Evolutionary conservation across 2,888 invertebrate genomes (phyloP), one percentile per base, ranked within the genome.

Genomic region (Ophraella communa): DNA sequence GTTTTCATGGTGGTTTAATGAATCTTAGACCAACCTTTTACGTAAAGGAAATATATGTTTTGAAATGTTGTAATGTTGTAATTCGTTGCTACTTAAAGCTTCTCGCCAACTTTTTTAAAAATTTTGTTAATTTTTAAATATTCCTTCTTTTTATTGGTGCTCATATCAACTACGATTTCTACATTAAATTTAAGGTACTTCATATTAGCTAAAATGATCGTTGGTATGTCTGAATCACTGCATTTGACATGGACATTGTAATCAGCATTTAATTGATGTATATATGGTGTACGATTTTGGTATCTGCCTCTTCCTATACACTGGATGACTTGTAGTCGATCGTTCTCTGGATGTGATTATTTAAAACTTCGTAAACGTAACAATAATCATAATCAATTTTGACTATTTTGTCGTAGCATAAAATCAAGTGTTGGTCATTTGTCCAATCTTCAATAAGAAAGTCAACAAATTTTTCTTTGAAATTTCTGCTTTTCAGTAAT

Each of bases 381-480:
- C 68, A 70, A 21, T 71, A 45, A 60, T 73, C 71, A 60, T 70
- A 70, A 64, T 70, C 66, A 7, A 70, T 59, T 67, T 73, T 72
- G 44, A 70, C 60, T 68, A 65, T 74, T 49, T 66, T 73, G 59
- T 64, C 67, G 64, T n/a, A 21, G 35, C 65, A 63, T 49, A 70
- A 67, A 5, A 20, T 21, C 17, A 52, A 27, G 53, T 66, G 62
- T 68, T 74, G 67, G 42, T 71, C 70, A 11, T 58, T 69, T 52
- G 60, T 62, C 66, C 68, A 68, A 68, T 70, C 71, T 66, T 71
- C 69, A 65, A 73, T 72, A 39, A 75, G 65, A 71, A 76, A 76
- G 69, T 72, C 65, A 1, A 75, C 73, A 47, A 75, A 67, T 64
- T 68, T 69, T 74, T 74, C 68, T 66, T 74, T 75, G 52, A 76